Base-by-base conservation (phyloP, 2,113 vertebrate species). In the Lota lota region DNA sequence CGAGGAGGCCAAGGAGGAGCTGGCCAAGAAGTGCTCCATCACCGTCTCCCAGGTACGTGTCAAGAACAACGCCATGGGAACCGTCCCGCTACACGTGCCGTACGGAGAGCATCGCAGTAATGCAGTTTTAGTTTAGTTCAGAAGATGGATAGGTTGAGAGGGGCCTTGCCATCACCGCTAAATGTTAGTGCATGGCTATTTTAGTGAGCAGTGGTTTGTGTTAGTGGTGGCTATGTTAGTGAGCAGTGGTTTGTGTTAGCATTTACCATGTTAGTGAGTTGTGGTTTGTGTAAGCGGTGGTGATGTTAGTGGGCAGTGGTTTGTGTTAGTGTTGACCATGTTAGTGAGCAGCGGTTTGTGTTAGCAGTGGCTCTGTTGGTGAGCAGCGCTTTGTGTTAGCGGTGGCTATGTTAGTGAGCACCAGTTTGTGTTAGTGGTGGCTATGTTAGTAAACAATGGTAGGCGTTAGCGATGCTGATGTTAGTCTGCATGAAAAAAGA, bases 1-100 rank as follows among this genome's bases (percentile, higher is more conserved):
- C 77, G 97, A 99, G 92, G 97, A 99, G 91, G 97, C 97, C 87
- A 99, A 99, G 93, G 97, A 99, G 85, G 97, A 99, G 87, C 91
- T 99, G 92, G 97, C 96, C 88, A 99, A 99, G 93, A 99, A 99
- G 86, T 99, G 97, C 0, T 94, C 94, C 89, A 99, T 99, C 93
- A 99, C 97, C 69, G 97, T 99, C 83, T 97, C 97, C 88, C 97
- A 99, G 97, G 97, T 98, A 88, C 88, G 65, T 56, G 7, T 16
- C 57, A 59, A 68, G 50, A 33, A 33, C 28, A 33, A 4, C 28
- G 28, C 28, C 28, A 4, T 33, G 28, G 28, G 28, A 33, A 33
- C 28, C 4, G 28, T 33, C 28, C 28, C 28, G 4, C 66, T 15
- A 24, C 24, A 58, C 64, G 22, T 50, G 10, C 63, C n/a, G n/a